Percentiles rank a stretch among this genome's conserved stretches.
These are phyloP conservation scores for Neotoma lepida DNA, from an alignment of 2,113 vertebrate genomes.

Conservation along the genomic window DNA sequence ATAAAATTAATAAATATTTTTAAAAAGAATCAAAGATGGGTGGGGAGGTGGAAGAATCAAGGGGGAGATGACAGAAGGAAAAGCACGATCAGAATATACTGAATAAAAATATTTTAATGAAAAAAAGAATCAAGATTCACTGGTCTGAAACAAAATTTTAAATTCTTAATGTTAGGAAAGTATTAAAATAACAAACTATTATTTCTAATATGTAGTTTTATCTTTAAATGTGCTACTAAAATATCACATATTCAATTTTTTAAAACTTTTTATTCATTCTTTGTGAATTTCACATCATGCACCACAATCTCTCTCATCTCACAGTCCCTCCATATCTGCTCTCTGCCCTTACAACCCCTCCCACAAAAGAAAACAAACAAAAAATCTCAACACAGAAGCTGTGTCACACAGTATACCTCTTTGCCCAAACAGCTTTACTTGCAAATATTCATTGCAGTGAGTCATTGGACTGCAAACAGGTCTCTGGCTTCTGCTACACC, in stretches of 20 bases:
- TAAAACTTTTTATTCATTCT: neutral
- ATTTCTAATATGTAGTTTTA: neutral
- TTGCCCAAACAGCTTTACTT: too few relatives aligned
- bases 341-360: too few relatives aligned
- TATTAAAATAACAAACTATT: neutral
- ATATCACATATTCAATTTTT: slow-evolving; percentile 49
- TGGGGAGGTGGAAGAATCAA: neutral
- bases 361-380: too few relatives aligned
- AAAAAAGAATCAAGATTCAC: neutral
- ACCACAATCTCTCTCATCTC: too few relatives aligned
- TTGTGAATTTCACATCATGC: too few relatives aligned
- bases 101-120: neutral
- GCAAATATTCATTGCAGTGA: too few relatives aligned
- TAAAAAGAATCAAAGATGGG: neutral
- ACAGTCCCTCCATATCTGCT: too few relatives aligned
- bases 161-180: slow-evolving; percentile 14
- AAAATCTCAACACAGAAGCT: too few relatives aligned
- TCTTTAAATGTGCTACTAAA: slow-evolving; percentile 38
- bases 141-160: neutral
- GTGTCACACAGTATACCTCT: too few relatives aligned
- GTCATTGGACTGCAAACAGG: neutral
- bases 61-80: neutral
- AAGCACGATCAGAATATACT: neutral
- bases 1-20: too few relatives aligned
- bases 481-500: neutral